Percentiles rank a stretch among this genome's conserved stretches.
phyloP scores from a whole-genome alignment of 2,113 vertebrate genomes.

The Athene cunicularia region DNA sequence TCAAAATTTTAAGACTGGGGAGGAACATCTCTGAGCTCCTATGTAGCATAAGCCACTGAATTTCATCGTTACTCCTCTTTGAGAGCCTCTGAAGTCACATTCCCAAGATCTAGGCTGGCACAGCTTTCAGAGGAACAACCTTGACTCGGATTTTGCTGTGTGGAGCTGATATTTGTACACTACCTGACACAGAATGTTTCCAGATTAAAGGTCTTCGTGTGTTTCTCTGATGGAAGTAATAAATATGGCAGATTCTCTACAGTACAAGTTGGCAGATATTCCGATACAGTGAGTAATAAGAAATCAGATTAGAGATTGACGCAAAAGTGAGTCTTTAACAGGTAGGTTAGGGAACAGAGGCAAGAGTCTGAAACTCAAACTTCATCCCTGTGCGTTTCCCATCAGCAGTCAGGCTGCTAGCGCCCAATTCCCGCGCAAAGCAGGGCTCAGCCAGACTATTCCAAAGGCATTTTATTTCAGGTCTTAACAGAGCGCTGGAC shows the following conservation, averaged over 20 bases:
- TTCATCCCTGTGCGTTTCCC: accelerated
- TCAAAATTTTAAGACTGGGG: background rate
- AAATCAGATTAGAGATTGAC: background rate
- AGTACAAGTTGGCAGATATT: background rate
- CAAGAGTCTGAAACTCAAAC: background rate
- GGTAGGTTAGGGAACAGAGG: background rate
- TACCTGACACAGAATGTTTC: background rate
- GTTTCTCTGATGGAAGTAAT: background rate
- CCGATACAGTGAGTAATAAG: background rate
- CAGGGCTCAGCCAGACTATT: background rate
- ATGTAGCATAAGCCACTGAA: background rate
- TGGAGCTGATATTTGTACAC: background rate
- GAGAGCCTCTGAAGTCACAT: background rate
- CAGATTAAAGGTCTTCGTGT: background rate
- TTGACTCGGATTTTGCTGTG: background rate
- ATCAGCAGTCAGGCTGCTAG: background rate
- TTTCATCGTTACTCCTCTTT: background rate
- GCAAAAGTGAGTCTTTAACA: background rate
- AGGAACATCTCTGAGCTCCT: background rate
- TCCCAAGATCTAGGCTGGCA: background rate
- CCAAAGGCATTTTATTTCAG: background rate
- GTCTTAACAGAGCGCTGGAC: background rate
- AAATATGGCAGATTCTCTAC: background rate
- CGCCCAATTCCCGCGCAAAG: accelerated
- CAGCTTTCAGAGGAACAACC: background rate